A percentile compares a stretch with the other conserved stretches of the same genome.
phyloP scores from a whole-genome alignment of 2,113 vertebrate genomes.

The Muscicapa adusta region DNA sequence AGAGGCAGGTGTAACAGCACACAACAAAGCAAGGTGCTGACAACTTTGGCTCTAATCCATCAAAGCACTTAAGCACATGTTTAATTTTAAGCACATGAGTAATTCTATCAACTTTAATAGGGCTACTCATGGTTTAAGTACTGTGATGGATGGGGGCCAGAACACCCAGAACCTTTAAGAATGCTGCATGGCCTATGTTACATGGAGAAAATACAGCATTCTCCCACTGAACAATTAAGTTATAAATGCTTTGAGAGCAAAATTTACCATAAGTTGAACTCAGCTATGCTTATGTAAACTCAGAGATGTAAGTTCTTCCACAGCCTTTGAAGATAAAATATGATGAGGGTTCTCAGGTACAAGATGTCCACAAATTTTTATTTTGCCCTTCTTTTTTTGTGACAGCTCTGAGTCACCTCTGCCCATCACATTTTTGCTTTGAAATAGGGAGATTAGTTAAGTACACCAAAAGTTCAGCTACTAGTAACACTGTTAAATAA shows the following conservation, averaged over 20 bases:
- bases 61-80: constrained; percentile 61
- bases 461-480: background rate
- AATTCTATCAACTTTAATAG: constrained; percentile 67
- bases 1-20: constrained; percentile 35
- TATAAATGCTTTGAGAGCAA: background rate
- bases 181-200: background rate
- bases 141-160: constrained; percentile 45
- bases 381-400: background rate
- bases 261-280: background rate
- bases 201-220: background rate
- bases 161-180: constrained; percentile 7
- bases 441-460: background rate
- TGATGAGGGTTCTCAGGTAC: background rate
- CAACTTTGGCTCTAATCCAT: constrained; percentile 59
- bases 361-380: background rate
- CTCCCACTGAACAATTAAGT: background rate
- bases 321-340: background rate
- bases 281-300: background rate
- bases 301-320: background rate
- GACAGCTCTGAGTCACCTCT: background rate
- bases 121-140: constrained; percentile 63
- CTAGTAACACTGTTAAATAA: background rate
- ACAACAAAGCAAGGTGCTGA: constrained; percentile 57
- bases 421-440: background rate
- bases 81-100: constrained; percentile 69